Evolutionary conservation across 2,888 invertebrate genomes (phyloP).

Genomic region (Ctenicera cuprea): DNA sequence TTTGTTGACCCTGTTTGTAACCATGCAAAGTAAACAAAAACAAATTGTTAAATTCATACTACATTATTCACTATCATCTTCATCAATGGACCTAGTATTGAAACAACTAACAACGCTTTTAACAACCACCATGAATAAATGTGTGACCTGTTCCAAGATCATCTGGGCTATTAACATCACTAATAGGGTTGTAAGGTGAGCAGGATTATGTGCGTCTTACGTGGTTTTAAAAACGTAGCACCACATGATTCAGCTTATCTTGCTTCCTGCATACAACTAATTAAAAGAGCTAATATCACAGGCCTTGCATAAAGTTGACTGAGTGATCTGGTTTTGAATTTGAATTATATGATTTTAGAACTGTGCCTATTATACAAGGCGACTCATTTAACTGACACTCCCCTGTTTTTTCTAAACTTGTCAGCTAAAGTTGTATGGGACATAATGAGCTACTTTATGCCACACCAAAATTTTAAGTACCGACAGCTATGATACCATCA

Average conservation of each 20-base stretch:
- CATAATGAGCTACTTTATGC: too few relatives aligned
- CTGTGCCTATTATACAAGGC: too few relatives aligned
- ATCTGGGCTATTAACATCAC: constrained; percentile 46
- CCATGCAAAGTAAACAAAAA: too few relatives aligned
- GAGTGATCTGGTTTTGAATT: background rate
- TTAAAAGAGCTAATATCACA: constrained; percentile 11
- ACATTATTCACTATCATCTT: background rate
- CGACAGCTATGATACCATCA: too few relatives aligned
- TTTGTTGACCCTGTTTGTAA: too few relatives aligned
- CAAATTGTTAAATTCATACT: too few relatives aligned
- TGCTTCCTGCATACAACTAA: constrained; percentile 62
- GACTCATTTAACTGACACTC: too few relatives aligned
- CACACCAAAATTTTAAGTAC: too few relatives aligned
- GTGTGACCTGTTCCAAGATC: background rate
- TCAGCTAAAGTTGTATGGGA: too few relatives aligned
- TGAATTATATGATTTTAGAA: background rate
- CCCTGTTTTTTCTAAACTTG: too few relatives aligned
- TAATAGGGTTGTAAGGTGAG: constrained; percentile 66
- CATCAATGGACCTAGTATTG: too few relatives aligned
- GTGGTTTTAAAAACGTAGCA: constrained; percentile 77
- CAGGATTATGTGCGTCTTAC: constrained; percentile 77
- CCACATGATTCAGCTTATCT: constrained; percentile 84
- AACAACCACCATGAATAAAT: background rate
- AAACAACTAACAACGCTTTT: constrained; percentile 32
- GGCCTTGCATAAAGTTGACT: background rate